Evolutionary conservation across 2,113 vertebrate species (phyloP), one percentile per base, ranked within the genome.

Genomic region (Pandion haliaetus): DNA sequence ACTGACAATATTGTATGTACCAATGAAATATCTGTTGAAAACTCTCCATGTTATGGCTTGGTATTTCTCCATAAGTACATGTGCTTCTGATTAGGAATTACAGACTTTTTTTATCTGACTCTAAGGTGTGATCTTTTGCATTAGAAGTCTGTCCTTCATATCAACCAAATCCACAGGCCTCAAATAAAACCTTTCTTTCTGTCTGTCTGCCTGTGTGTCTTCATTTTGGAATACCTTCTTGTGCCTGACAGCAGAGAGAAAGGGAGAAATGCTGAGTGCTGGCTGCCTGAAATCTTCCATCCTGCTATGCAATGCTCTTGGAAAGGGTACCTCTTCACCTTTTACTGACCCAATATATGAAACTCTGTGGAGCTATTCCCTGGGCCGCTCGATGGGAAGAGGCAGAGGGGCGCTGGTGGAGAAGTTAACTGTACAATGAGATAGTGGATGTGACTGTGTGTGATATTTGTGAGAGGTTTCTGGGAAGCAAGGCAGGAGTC

Each of bases 341-440:
- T 81, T 62, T 71, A 8, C 36, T 83, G 29, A 34, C 12, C 9
- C 26, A 42, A 0, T 29, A 9, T 4, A 8, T 0, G 2, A 38
- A 80, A 47, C 28, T 63, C 23, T 4, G 1, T 44, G 45, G 28
- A 82, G 47, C 13, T 63, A 1, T 58, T 93, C 28, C n/a, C 45
- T 54, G 28, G 23, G 31, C 28, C 4, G 5, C 26, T 58, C n/a
- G 18, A 32, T 40, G 36, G 55, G 42, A 42, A 49, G 45, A 70
- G 20, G 28, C 55, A 74, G 44, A 28, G 55, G 12, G 28, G n/a
- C 49, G 17, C 45, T 76, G 80, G 45, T 71, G 78, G 31, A 69
- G 72, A 49, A 49, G 54, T 31, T n/a, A 65, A 44, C 44, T 58
- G 12, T 34, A 42, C 24, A 3, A 3, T 15, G 11, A n/a, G 61